Evolutionary conservation across 2,888 invertebrate species (phyloP), one percentile per base, ranked within the genome.

Genomic region (Hydroisotoma schaefferi): DNA sequence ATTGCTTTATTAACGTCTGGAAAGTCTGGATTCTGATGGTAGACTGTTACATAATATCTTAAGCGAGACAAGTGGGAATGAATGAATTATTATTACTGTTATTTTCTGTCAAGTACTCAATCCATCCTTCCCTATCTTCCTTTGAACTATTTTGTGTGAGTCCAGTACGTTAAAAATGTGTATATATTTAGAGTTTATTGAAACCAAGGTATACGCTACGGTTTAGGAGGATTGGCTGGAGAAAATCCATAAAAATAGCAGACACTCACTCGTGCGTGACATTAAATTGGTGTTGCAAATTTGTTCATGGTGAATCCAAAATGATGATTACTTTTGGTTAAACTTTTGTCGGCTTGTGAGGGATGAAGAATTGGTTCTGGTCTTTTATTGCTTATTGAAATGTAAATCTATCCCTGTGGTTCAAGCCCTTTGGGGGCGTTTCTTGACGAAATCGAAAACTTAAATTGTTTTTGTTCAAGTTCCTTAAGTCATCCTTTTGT

Each of bases 211-310:
- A n/a, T n/a, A n/a, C n/a, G n/a, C n/a, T n/a, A 40, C 5, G 5
- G 40, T 15, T 40, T 5, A 20, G 20, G 40, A 8, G n/a, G n/a
- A 20, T 15, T 18, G 8, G 3, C 20, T 10, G 20, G 20, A 40
- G 20, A 5, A 15, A 4, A 4, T 15, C 5, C 49, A 49, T 49
- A 49, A 49, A 49, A 49, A 49, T 49, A 49, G 49, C 49, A 49
- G 27, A 49, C 26, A 27, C 49, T 49, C 49, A 49, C 20, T 49
- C 49, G 49, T 49, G 49, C 49, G 49, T 49, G 49, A 49, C 49
- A 49, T 49, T 49, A 49, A 49, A 49, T 49, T 49, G 49, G 49
- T 49, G 49, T 49, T 49, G 49, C 49, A 49, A 49, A 49, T 49
- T 49, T 49, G 49, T 27, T 49, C 49, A 49, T n/a, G 4, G 49